These are phyloP conservation scores for Murina feae DNA, from an alignment of 2,113 vertebrate genomes.

Conservation along the genomic window DNA sequence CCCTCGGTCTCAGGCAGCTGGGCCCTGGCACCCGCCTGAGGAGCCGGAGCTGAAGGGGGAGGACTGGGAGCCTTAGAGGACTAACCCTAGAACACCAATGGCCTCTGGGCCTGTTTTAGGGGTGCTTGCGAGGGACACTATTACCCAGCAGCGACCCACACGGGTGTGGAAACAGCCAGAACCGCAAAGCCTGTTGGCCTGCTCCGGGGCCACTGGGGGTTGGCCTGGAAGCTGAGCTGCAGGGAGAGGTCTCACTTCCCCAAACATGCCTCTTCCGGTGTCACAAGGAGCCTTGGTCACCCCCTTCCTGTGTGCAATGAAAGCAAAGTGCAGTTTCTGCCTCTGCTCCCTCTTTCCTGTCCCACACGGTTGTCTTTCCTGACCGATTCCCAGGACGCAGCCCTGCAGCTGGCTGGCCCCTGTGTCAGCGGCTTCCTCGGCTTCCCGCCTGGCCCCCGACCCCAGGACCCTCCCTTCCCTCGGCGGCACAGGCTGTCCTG, in stretches of 20 bases:
- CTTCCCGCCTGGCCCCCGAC: neutral
- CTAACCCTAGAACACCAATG: neutral
- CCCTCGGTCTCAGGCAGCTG: neutral
- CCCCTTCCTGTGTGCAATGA: conserved; percentile 66
- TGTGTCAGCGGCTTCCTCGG: neutral
- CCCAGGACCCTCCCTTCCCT: neutral
- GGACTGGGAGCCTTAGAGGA: rapidly evolving
- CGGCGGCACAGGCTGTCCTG: neutral
- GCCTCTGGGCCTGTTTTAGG: neutral
- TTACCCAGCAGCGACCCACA: neutral
- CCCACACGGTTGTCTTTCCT: neutral
- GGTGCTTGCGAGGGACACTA: neutral
- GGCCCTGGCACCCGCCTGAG: neutral
- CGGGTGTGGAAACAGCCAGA: neutral
- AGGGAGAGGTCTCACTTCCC: conserved; percentile 66
- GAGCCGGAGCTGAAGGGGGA: neutral
- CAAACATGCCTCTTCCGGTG: conserved; percentile 42
- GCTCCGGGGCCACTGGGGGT: neutral
- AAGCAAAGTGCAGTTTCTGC: conserved; percentile 52
- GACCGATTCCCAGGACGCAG: neutral
- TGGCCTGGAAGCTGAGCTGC: neutral
- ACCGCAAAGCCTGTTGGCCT: neutral
- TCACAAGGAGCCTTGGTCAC: conserved; percentile 48
- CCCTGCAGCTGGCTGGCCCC: neutral
- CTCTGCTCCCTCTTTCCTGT: conserved; percentile 60